Conservation (phyloP, 2,797 vertebrate species). For the Lates japonicus region DNA sequence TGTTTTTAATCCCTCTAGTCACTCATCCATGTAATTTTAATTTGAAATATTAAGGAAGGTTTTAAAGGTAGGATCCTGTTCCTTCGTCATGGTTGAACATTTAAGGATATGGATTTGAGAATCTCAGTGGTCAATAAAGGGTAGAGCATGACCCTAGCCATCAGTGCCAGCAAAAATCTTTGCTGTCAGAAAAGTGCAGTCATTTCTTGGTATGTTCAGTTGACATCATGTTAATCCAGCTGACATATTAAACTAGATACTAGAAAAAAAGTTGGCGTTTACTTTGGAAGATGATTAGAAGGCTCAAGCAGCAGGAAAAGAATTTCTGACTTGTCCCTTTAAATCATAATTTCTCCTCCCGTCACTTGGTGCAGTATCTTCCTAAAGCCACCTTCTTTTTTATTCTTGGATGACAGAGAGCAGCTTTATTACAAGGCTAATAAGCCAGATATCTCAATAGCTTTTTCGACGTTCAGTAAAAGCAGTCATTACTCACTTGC, state of each 20-base stretch:
- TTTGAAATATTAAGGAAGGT: too few species aligned
- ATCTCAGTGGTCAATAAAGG: too few species aligned
- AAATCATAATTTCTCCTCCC: neutral
- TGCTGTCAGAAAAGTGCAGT: neutral
- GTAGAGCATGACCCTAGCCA: too few species aligned
- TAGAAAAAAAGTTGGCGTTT: neutral
- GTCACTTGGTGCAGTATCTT: constrained; percentile 8
- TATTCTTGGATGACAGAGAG: constrained; percentile 18
- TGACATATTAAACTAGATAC: neutral
- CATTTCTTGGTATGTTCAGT: neutral
- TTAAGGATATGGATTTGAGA: too few species aligned
- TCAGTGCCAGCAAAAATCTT: too few species aligned
- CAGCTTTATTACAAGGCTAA: constrained; percentile 14
- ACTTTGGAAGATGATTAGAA: neutral
- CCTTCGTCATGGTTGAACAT: too few species aligned
- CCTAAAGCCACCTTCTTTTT: constrained; percentile 14
- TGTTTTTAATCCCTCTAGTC: neutral
- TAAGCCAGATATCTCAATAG: constrained; percentile 27
- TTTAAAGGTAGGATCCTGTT: too few species aligned
- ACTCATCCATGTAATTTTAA: too few species aligned
- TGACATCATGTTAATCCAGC: neutral
- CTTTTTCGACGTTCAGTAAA: constrained; percentile 52
- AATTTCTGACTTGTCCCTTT: neutral
- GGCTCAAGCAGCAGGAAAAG: neutral
- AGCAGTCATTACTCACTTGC: constrained; percentile 21